Evolutionary conservation across 1,140 invertebrate species (phyloP).

Genomic region (silkworm (Bombyx mori)): DNA sequence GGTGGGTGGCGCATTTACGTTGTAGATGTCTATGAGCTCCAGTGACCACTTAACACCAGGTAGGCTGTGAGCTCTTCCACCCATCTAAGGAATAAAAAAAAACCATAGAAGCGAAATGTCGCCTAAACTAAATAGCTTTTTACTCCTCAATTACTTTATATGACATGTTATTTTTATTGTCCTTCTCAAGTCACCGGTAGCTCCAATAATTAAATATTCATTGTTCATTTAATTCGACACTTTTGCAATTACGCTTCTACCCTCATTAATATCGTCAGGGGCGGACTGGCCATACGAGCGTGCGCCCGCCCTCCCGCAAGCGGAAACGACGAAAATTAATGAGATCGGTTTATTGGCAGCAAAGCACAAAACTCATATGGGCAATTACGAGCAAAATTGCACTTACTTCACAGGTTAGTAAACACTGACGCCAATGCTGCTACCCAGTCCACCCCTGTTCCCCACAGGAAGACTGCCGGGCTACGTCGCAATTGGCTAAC

Average conservation of each 20-base stretch:
- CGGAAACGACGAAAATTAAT: slow-evolving; percentile 70
- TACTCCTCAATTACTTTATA: no score
- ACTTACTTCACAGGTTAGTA: slow-evolving; percentile 71
- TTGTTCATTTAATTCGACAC: slow-evolving; percentile 12
- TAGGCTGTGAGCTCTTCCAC: no score
- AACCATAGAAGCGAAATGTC: no score
- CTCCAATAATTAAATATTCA: slow-evolving; percentile 32
- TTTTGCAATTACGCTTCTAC: slow-evolving; percentile 63
- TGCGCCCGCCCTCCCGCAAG: slow-evolving; percentile 63
- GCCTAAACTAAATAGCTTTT: no score
- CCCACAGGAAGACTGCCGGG: slow-evolving; percentile 67
- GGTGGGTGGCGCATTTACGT: no score
- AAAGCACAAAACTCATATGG: slow-evolving; percentile 70
- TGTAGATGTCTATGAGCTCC: no score
- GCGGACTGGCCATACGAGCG: slow-evolving; percentile 72
- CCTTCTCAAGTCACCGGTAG: slow-evolving; percentile 39
- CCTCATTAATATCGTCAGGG: slow-evolving; percentile 72
- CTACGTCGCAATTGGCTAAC: slow-evolving; percentile 48
- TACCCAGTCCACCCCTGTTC: slow-evolving; percentile 68
- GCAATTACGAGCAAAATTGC: slow-evolving; percentile 70
- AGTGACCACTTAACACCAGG: no score
- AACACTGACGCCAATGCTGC: slow-evolving; percentile 62
- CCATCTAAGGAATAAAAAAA: no score
- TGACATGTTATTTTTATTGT: no score
- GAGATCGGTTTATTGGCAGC: slow-evolving; percentile 70